Evolutionary conservation across 2,888 invertebrate genomes (phyloP).

Genomic region (Mellilla xanthometata): DNA sequence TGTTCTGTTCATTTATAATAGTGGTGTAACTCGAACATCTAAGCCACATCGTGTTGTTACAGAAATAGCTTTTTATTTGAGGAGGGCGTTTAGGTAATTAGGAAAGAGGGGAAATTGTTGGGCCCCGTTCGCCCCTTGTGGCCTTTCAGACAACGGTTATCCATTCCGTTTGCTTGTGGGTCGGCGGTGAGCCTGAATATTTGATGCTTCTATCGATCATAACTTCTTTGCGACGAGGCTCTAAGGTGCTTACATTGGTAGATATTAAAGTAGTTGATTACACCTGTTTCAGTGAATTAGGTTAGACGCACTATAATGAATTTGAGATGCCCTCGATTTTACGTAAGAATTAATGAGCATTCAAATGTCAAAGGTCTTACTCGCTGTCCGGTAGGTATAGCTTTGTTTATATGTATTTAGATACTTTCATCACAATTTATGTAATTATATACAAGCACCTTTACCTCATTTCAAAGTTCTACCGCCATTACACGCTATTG

Average conservation of each 20-base stretch:
- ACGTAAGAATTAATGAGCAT: too few species aligned
- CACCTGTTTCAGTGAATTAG: constrained; percentile 4
- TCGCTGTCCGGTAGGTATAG: too few species aligned
- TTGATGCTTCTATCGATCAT: constrained; percentile 79
- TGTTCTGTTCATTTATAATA: constrained; percentile 27
- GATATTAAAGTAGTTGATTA: not conserved
- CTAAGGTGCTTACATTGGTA: constrained; percentile 5
- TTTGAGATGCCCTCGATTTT: constrained; percentile 9
- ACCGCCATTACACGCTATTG: not conserved
- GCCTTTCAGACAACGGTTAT: constrained; percentile 72
- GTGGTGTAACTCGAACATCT: constrained; percentile 28
- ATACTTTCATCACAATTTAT: too few species aligned
- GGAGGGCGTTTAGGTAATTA: constrained; percentile 55
- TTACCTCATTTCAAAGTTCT: not conserved
- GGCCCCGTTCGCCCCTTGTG: constrained; percentile 57
- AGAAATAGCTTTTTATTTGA: constrained; percentile 38
- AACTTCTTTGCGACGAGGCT: constrained; percentile 63
- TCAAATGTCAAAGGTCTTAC: too few species aligned
- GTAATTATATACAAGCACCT: too few species aligned
- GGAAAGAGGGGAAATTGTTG: constrained; percentile 49
- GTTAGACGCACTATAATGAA: constrained; percentile 8
- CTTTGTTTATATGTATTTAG: too few species aligned
- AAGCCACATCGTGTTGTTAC: constrained; percentile 29
- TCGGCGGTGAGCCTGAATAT: constrained; percentile 68
- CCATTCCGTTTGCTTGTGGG: constrained; percentile 68